Evolutionary conservation across 2,113 vertebrate species (phyloP).

Genomic region (Alligator mississippiensis): DNA sequence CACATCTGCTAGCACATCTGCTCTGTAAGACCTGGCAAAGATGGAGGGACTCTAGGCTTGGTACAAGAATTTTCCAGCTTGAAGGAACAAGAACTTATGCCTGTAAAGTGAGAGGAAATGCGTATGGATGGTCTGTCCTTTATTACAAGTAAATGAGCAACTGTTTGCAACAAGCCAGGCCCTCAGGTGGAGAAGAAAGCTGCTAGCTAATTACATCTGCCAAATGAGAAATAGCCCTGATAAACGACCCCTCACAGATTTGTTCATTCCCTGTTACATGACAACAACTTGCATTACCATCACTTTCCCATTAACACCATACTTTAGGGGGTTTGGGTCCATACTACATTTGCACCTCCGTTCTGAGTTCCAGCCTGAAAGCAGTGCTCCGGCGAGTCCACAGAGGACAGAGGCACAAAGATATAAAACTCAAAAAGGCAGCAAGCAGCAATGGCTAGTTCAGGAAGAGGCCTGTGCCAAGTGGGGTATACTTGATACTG

Average conservation of each 20-base stretch:
- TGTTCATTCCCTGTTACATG: background rate
- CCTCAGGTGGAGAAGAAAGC: background rate
- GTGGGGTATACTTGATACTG: too few relatives aligned
- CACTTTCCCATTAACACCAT: background rate
- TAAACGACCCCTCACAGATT: background rate
- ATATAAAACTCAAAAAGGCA: background rate
- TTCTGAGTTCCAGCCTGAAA: background rate
- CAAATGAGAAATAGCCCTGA: background rate
- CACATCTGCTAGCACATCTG: background rate
- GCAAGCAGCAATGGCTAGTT: background rate
- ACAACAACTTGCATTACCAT: background rate
- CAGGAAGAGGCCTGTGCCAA: background rate
- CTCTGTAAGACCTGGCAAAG: background rate
- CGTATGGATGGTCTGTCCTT: background rate
- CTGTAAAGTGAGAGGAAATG: background rate
- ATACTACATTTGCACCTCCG: background rate
- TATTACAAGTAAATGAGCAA: background rate
- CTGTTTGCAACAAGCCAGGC: background rate
- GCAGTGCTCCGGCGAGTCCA: background rate
- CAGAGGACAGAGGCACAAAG: background rate
- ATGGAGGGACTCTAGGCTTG: background rate
- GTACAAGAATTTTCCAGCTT: background rate
- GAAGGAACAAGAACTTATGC: background rate
- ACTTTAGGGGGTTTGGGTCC: too few relatives aligned
- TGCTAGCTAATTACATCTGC: background rate